Evolutionary conservation across 2,113 vertebrate species (phyloP), one percentile per base, ranked within the genome.

Genomic region (Gallinago media): DNA sequence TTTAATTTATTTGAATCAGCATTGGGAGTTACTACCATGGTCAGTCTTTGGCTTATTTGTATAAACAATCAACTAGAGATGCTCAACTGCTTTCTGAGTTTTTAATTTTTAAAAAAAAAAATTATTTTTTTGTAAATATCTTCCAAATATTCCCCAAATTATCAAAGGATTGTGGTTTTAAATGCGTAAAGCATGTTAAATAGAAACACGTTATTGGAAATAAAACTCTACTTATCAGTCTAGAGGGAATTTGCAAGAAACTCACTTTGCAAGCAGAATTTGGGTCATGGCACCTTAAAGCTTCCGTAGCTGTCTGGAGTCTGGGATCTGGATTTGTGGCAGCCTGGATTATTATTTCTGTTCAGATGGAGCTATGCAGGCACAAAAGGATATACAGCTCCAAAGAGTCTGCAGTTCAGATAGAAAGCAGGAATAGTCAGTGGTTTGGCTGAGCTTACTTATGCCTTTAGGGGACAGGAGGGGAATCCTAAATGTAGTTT

Each of bases 1-100:
- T 95, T 96, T 95, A 91, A 96, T 95, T 95, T 96, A 25, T 95
- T 85, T 4, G 13, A 75, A 83, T 92, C 91, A 78, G 73, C 49
- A 2, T 36, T 96, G 91, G 86, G 73, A 92, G 18, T 95, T 86
- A 89, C 65, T 89, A 59, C 65, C 1, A 1, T 67, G 56, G 66
- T 87, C 77, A 89, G 34, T 81, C 66, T 58, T 13, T 74, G 20
- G 34, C 14, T 95, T 83, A 63, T 36, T 81, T 16, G 40, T 68
- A 44, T 47, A 81, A 95, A 56, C 61, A 52, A 17, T 75, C 25
- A 63, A 63, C 17, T 65, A 89, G 17, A 78, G 73, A 87, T 80
- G 47, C 26, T 52, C 31, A 71, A 15, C 34, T 91, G 27, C 62
- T 61, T 90, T 68, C 31, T 79, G 52, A 1, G 0, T 47, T 38